Conservation (phyloP, 1,140 invertebrate genomes). For the Pseudomyrmex concolor region DNA sequence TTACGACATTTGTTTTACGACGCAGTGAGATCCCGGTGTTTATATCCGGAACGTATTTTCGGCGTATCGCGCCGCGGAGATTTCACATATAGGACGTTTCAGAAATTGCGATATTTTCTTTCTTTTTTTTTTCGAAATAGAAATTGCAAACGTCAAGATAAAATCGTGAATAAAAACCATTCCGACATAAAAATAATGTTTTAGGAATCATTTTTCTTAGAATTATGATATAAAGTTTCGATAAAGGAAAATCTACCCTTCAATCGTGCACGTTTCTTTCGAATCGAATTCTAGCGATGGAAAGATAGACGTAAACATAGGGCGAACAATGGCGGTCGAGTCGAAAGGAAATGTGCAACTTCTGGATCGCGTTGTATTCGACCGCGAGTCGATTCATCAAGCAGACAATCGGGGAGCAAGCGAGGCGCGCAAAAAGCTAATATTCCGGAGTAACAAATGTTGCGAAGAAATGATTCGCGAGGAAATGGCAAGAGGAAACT, state of each 20-base stretch:
- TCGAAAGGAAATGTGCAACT: conserved; percentile 36
- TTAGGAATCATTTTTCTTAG: too few species aligned
- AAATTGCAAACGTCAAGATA: too few species aligned
- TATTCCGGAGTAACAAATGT: conserved; percentile 55
- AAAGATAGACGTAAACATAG: conserved; percentile 35
- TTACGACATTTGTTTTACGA: conserved; percentile 22
- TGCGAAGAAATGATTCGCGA: conserved; percentile 47
- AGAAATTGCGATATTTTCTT: background rate
- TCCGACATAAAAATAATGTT: too few species aligned
- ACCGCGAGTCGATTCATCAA: conserved; percentile 54
- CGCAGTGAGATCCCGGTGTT: conserved; percentile 12
- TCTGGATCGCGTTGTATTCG: conserved; percentile 40
- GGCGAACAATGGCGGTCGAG: conserved; percentile 12
- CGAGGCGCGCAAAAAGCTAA: conserved; percentile 49
- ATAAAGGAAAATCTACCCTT: conserved; percentile 21
- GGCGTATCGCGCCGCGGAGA: background rate
- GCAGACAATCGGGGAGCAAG: conserved; percentile 39
- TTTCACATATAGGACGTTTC: background rate
- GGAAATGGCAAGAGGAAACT: conserved; percentile 37
- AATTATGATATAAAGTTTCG: too few species aligned
- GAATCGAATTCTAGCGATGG: conserved; percentile 26
- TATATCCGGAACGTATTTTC: conserved; percentile 13
- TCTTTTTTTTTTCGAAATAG: background rate
- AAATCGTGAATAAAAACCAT: too few species aligned
- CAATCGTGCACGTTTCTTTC: conserved; percentile 25